Conservation (phyloP, 1,140 invertebrate genomes). For the Drosophila sucinea region DNA sequence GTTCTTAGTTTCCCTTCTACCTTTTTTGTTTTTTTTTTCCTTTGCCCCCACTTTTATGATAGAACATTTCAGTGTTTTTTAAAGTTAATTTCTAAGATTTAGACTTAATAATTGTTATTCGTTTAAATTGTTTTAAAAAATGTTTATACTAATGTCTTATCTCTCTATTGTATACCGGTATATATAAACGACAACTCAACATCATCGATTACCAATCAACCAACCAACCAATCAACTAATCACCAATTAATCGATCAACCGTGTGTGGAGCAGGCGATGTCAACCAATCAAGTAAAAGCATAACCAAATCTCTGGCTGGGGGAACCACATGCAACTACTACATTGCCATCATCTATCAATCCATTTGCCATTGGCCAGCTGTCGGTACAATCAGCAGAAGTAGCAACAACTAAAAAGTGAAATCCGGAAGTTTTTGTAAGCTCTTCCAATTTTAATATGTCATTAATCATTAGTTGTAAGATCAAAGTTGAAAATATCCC, state of each 20-base stretch:
- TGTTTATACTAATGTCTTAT: slow-evolving; percentile 76
- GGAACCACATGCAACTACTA: slow-evolving; percentile 28
- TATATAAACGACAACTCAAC: slow-evolving; percentile 52
- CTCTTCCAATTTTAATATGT: slow-evolving; percentile 72
- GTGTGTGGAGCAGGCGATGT: neutral
- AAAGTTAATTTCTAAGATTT: slow-evolving; percentile 61
- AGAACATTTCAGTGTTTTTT: slow-evolving; percentile 27
- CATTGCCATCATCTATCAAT: slow-evolving; percentile 25
- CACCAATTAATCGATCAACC: neutral
- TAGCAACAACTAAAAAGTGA: slow-evolving; percentile 17
- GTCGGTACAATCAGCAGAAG: slow-evolving; percentile 24
- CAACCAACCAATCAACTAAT: neutral
- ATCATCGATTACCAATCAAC: slow-evolving; percentile 25
- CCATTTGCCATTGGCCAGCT: neutral
- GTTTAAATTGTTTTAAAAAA: slow-evolving; percentile 72
- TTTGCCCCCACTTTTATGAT: slow-evolving; percentile 29
- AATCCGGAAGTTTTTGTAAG: slow-evolving; percentile 58
- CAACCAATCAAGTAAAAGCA: neutral
- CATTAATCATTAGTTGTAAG: slow-evolving; percentile 28
- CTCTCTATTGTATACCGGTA: slow-evolving; percentile 80
- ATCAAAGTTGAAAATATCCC: slow-evolving; percentile 13
- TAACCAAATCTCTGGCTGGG: neutral
- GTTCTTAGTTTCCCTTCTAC: slow-evolving; percentile 21
- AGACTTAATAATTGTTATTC: slow-evolving; percentile 72
- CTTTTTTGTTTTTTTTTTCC: slow-evolving; percentile 22